phyloP scores from a whole-genome alignment of 92 coral and sea anemone species.

The Zoanthus solanderi region DNA sequence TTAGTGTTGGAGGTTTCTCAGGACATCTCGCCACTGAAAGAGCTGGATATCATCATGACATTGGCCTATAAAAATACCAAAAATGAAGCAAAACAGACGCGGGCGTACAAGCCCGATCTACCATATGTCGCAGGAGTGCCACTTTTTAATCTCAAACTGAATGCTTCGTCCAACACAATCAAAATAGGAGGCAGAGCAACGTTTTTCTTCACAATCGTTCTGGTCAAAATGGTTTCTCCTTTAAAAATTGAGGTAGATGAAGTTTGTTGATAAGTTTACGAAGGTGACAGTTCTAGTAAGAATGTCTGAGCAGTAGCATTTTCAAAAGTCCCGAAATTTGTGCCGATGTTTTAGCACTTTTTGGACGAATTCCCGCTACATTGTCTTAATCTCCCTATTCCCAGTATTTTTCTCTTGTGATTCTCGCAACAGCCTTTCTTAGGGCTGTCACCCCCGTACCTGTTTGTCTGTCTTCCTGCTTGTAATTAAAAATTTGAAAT shows the following conservation, averaged over 20 bases:
- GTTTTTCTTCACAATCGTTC: slow-evolving; percentile 62
- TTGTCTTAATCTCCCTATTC: too few species aligned
- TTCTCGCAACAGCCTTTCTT: too few species aligned
- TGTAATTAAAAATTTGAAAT: not conserved
- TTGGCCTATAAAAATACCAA: slow-evolving; percentile 67
- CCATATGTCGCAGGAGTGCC: slow-evolving; percentile 89
- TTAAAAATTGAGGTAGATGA: slow-evolving; percentile 76
- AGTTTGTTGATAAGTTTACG: not conserved
- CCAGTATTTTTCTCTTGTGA: too few species aligned
- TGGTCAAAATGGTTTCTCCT: slow-evolving; percentile 75
- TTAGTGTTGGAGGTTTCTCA: slow-evolving; percentile 63
- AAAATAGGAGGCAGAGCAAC: slow-evolving; percentile 76
- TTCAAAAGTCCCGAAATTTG: too few species aligned
- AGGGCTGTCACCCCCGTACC: too few species aligned
- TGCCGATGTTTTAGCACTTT: too few species aligned
- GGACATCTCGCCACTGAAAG: slow-evolving; percentile 74
- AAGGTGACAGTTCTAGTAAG: not conserved
- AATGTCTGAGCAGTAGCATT: too few species aligned
- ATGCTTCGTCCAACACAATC: slow-evolving; percentile 68
- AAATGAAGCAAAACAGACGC: slow-evolving; percentile 68
- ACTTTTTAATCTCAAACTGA: slow-evolving; percentile 68
- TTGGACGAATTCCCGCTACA: too few species aligned
- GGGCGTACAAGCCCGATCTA: slow-evolving; percentile 72
- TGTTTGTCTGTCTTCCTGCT: not conserved
- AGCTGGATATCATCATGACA: slow-evolving; percentile 71